Conservation (phyloP, 2,113 vertebrate genomes). For the Glareola pratincola region DNA sequence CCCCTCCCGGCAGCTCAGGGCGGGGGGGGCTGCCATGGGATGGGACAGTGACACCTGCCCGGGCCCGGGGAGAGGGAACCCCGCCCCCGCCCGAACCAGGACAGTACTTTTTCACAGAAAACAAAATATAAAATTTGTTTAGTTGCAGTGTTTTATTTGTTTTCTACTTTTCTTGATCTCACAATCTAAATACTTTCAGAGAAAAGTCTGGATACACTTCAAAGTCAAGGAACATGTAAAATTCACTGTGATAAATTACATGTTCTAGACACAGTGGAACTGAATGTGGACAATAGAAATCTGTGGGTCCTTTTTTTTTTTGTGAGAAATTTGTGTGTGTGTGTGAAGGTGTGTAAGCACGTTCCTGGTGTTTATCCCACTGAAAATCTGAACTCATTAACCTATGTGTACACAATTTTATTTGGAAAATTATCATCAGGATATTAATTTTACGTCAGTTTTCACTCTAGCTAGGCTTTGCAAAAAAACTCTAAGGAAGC, state of each 20-base stretch:
- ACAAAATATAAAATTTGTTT: neutral
- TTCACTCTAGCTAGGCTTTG: neutral
- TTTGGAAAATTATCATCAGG: neutral
- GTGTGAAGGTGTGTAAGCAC: neutral
- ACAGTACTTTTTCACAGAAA: neutral
- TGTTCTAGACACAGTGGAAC: neutral
- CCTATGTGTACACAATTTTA: neutral
- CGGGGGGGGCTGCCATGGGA: too few species aligned
- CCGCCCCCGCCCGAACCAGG: too few species aligned
- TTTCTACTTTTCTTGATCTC: neutral
- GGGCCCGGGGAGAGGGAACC: too few species aligned
- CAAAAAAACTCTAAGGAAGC: neutral
- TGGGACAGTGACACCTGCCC: too few species aligned
- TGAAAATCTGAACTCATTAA: neutral
- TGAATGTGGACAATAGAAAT: neutral
- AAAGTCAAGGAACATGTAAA: neutral
- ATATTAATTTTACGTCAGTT: neutral
- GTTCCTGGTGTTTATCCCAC: neutral
- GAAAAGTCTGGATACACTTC: neutral
- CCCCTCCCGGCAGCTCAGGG: too few species aligned
- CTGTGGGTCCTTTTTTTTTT: neutral
- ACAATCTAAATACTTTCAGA: neutral
- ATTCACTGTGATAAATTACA: neutral
- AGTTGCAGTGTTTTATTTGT: neutral
- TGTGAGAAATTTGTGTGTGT: neutral